Base-by-base conservation (phyloP, 2,888 invertebrate genomes). In the Pollenia griseotomentosa region DNA sequence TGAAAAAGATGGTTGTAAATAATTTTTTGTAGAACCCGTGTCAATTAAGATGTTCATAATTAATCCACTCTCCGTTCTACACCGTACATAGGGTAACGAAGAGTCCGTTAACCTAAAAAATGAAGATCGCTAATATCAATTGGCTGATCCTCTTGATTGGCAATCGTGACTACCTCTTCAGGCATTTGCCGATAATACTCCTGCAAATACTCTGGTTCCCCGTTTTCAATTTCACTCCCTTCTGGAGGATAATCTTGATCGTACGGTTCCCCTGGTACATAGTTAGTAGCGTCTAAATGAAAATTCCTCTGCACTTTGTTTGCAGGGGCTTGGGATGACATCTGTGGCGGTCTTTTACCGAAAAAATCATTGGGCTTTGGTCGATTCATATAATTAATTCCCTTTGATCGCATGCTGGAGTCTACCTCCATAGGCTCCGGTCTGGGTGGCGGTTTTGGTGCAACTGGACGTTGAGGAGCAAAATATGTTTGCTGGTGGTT, bases 71-170 rank as follows among this genome's bases (percentile, higher is more conserved):
- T 68, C 44, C 16, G 19, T 79, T 59, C 33, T 55, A 68, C 46
- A 59, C 57, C 55, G 53, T 59, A 79, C 57, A 70, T 70, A 79
- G 33, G 70, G 61, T 68, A 79, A 61, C 79, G 78, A 78, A 19
- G 78, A 78, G 51, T 78, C 55, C 19, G 61, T 78, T 78, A 65
- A 12, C 53, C 66, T 70, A 68, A 79, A 79, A 79, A 79, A 79
- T 70, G 19, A 14, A 57, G 11, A 33, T 68, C 65, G 51, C 19
- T 53, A 51, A 65, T n/a, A 16, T 63, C 61, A 14, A 16, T 12
- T 57, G 51, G 51, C 23, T 63, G 48, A 1, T 23, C 23, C 23
- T 23, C 23, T 23, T 23, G 23, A 23, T 23, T 23, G 23, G 23
- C 23, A 23, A 23, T 23, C 23, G 23, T 23, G 23, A 23, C 23